Conservation (phyloP, 2,888 invertebrate genomes). For the Macrophya alboannulata region DNA sequence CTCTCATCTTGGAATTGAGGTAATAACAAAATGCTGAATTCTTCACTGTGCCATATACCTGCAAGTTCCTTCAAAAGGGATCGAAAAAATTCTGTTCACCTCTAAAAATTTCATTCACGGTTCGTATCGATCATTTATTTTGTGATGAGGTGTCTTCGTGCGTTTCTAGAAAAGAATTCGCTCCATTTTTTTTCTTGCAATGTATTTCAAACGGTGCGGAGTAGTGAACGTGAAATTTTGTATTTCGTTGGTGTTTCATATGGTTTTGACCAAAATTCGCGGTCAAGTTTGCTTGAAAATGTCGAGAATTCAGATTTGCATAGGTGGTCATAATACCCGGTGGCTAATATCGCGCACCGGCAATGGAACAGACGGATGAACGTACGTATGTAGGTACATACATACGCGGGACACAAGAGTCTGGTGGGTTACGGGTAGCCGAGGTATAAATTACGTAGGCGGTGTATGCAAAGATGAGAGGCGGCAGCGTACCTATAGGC, state of each 20-base stretch:
- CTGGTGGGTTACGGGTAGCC: slow-evolving; percentile 7
- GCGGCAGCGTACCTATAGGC: slow-evolving; percentile 43
- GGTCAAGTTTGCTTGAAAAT: slow-evolving; percentile 29
- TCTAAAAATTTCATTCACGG: not conserved
- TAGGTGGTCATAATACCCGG: slow-evolving; percentile 29
- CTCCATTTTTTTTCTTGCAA: not conserved
- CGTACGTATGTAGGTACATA: slow-evolving; percentile 18
- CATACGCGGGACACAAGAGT: slow-evolving; percentile 35
- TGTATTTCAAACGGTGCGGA: not conserved
- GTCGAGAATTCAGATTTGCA: slow-evolving; percentile 10
- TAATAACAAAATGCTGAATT: not conserved
- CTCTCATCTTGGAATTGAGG: not conserved
- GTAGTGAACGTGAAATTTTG: too few relatives aligned
- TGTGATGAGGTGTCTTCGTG: not conserved
- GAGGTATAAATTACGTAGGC: slow-evolving; percentile 50
- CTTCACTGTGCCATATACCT: too few relatives aligned
- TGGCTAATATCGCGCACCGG: slow-evolving; percentile 33
- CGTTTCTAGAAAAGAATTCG: not conserved
- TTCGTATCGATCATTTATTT: slow-evolving; percentile 1
- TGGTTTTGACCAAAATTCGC: not conserved
- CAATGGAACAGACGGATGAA: slow-evolving; percentile 42
- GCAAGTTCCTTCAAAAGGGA: not conserved
- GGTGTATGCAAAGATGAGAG: slow-evolving; percentile 53
- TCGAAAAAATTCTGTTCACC: not conserved
- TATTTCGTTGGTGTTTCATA: not conserved